Percentiles rank a stretch among this genome's conserved stretches.
These are phyloP conservation scores for Oscheius sp. DNA, from an alignment of 2,888 invertebrate species.

Conservation along the genomic window DNA sequence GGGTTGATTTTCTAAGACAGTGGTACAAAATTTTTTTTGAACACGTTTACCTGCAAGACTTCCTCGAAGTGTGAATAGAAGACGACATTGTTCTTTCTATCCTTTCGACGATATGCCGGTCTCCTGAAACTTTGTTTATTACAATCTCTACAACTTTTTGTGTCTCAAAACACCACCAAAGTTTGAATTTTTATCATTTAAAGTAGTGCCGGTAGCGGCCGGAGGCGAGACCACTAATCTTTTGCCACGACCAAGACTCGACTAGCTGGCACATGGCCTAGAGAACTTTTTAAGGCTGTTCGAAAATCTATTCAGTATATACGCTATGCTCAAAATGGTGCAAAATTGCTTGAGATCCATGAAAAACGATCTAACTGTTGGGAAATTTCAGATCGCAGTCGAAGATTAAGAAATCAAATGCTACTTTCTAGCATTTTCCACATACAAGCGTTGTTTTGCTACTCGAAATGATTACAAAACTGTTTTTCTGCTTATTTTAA, in stretches of 20 bases:
- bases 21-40: not conserved
- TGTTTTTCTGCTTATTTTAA: too few species aligned
- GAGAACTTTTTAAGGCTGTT: too few species aligned
- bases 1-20: slow-evolving; percentile 59
- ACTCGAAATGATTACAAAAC: too few species aligned
- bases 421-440: too few species aligned
- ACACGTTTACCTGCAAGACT: slow-evolving; percentile 43
- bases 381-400: too few species aligned
- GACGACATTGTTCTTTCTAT: slow-evolving; percentile 50
- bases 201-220: slow-evolving; percentile 26
- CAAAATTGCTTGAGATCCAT: too few species aligned
- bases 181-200: slow-evolving; percentile 16
- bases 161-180: not conserved
- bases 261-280: slow-evolving; percentile 16
- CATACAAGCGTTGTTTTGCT: too few species aligned
- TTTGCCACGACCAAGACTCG: slow-evolving; percentile 33
- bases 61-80: slow-evolving; percentile 63
- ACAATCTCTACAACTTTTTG: not conserved
- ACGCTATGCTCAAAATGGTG: too few species aligned
- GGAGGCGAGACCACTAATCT: slow-evolving; percentile 33
- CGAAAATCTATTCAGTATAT: too few species aligned
- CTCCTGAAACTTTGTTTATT: slow-evolving; percentile 14
- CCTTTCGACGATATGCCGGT: slow-evolving; percentile 25
- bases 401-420: too few species aligned
- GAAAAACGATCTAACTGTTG: too few species aligned